Conservation (phyloP, 2,113 vertebrate species). For the Loxodonta africana region DNA sequence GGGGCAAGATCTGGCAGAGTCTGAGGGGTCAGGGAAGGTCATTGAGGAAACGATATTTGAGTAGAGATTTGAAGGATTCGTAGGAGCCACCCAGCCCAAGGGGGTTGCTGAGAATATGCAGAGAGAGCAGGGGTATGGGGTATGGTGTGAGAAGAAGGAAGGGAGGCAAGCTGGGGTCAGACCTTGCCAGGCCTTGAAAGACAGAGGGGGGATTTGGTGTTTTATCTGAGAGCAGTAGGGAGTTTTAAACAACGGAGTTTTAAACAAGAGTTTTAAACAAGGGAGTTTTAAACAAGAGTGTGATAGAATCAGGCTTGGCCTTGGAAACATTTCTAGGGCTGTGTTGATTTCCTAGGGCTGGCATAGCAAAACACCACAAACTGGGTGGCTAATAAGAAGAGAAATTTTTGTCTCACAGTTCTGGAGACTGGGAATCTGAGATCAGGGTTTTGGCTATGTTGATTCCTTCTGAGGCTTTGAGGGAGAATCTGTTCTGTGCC, state of each 20-base stretch:
- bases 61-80: neutral
- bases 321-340: neutral
- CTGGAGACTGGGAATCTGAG: neutral
- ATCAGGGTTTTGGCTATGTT: neutral
- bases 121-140: neutral
- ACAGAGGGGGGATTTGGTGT: neutral
- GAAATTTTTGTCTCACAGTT: neutral
- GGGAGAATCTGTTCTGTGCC: neutral
- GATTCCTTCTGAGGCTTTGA: neutral
- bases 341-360: neutral
- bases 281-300: neutral
- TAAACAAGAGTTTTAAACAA: neutral
- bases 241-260: neutral
- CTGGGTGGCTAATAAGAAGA: neutral
- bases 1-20: rapidly evolving
- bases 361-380: neutral
- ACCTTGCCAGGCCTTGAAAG: neutral
- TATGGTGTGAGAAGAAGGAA: neutral
- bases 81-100: neutral
- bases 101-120: neutral
- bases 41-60: neutral
- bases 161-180: neutral
- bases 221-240: neutral
- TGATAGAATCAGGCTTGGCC: neutral
- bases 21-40: neutral